phyloP scores from a whole-genome alignment of 2,113 vertebrate species.

The Dipodomys merriami region DNA sequence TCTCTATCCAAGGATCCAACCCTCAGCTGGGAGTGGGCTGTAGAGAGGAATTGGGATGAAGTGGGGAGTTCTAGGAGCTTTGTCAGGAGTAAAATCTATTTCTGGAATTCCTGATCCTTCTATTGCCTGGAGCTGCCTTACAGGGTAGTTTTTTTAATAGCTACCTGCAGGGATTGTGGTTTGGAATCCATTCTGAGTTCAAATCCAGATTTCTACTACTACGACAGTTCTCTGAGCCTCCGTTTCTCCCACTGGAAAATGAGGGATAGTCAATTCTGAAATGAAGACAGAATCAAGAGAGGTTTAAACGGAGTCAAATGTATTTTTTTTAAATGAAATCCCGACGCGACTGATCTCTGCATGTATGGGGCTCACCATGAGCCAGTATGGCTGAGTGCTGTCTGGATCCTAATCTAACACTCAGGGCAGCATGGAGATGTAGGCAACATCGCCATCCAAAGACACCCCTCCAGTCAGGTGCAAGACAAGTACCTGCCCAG shows the following conservation, averaged over 20 bases:
- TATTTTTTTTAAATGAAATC: not conserved
- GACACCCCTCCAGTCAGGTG: not conserved
- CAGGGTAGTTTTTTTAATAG: not conserved
- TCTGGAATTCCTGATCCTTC: not conserved
- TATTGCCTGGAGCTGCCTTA: not conserved
- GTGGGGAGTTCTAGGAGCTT: not conserved
- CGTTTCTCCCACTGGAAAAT: constrained; percentile 22
- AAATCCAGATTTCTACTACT: not conserved
- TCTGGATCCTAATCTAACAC: not conserved
- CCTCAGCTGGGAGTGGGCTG: not conserved
- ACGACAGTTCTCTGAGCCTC: not conserved
- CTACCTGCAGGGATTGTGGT: not conserved
- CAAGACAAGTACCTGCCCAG: not conserved
- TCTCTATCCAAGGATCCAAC: not conserved
- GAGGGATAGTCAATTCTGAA: not conserved
- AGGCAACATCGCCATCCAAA: not conserved
- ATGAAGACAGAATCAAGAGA: not conserved
- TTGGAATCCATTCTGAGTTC: not conserved
- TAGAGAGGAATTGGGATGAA: not conserved
- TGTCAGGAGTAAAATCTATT: not conserved
- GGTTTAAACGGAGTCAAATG: not conserved
- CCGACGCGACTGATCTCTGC: not conserved
- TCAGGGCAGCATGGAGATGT: not conserved
- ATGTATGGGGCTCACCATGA: rapidly evolving
- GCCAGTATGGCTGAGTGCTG: not conserved